Conservation (phyloP, 1,140 invertebrate genomes). For the Drosophila rufa region DNA sequence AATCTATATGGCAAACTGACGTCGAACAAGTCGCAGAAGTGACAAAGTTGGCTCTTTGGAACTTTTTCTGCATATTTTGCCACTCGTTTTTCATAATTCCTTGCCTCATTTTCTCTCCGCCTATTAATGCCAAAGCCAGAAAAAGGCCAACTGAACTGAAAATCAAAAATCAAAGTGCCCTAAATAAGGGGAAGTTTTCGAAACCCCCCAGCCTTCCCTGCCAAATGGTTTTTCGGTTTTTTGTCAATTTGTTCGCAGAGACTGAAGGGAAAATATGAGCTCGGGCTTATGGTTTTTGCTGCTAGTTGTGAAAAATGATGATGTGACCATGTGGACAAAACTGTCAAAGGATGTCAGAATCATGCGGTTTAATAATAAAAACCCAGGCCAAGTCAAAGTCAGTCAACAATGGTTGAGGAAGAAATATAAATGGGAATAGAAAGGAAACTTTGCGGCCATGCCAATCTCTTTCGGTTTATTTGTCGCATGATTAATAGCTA, state of each 20-base stretch:
- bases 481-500: conserved; percentile 76
- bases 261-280: conserved; percentile 54
- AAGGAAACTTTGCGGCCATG: conserved; percentile 19
- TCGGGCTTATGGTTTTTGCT: conserved; percentile 53
- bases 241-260: conserved; percentile 68
- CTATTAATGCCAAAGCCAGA: conserved; percentile 55
- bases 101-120: conserved; percentile 39
- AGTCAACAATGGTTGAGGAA: conserved; percentile 30
- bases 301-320: conserved; percentile 78
- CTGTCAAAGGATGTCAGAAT: conserved; percentile 83
- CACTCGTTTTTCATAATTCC: conserved; percentile 67
- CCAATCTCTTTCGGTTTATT: conserved; percentile 59
- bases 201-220: neutral
- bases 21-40: conserved; percentile 55
- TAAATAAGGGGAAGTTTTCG: conserved; percentile 70
- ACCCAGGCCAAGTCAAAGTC: conserved; percentile 42
- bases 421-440: conserved; percentile 6
- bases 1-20: conserved; percentile 56
- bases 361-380: conserved; percentile 74
- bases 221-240: conserved; percentile 39
- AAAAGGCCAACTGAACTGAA: conserved; percentile 36
- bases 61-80: conserved; percentile 64
- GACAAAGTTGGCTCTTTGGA: conserved; percentile 54
- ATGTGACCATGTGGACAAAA: conserved; percentile 76
- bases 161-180: conserved; percentile 56